Evolutionary conservation across 2,797 vertebrate species (phyloP).

Genomic region (Microtus agrestis): DNA sequence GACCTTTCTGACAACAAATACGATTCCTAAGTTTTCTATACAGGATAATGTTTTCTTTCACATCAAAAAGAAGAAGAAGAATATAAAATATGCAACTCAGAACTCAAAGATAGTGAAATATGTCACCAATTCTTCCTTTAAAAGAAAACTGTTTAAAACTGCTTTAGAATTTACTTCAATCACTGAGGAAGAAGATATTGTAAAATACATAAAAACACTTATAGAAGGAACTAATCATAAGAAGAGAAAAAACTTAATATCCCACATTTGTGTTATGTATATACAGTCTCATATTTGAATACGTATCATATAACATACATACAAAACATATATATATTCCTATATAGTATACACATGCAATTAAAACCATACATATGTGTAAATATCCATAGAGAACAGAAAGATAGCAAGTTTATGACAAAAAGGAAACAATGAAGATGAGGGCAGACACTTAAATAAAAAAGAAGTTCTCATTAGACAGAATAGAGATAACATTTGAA

Average conservation of each 20-base stretch:
- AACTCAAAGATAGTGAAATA: conserved; percentile 40
- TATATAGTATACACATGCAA: background rate
- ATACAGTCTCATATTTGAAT: background rate
- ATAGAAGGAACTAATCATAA: conserved; percentile 11
- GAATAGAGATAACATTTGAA: background rate
- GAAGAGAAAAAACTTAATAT: background rate
- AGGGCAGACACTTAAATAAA: conserved; percentile 9
- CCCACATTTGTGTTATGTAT: background rate
- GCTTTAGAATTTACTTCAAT: conserved; percentile 37
- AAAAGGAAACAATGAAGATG: background rate
- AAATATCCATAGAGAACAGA: background rate
- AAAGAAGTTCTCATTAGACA: background rate
- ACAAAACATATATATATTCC: background rate
- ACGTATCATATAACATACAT: background rate
- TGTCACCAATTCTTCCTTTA: background rate
- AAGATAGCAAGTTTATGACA: background rate
- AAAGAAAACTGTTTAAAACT: background rate
- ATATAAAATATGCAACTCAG: background rate
- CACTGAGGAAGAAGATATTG: conserved; percentile 48
- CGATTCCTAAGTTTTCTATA: background rate
- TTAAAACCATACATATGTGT: background rate
- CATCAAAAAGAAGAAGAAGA: background rate
- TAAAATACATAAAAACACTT: background rate
- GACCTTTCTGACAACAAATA: background rate
- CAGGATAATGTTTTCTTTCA: background rate